Evolutionary conservation across 2,797 vertebrate species (phyloP), one percentile per base, ranked within the genome.

Genomic region (Bradypus variegatus): DNA sequence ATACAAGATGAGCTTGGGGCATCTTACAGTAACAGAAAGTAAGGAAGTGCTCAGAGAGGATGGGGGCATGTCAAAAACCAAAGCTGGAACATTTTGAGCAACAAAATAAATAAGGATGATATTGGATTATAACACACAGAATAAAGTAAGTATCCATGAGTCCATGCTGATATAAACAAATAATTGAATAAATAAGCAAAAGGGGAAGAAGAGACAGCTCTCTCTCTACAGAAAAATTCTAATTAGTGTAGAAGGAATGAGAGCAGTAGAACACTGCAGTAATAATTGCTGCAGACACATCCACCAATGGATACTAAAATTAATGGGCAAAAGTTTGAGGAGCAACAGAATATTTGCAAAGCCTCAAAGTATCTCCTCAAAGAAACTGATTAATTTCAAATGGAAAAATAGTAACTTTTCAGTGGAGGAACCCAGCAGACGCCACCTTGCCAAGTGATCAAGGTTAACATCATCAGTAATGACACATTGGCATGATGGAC

Each of bases 371-470:
- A n/a, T 58, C 72, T 92, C 29, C 50, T 50, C 14, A 50, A 58
- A 87, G 83, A 80, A 76, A 86, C 29, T 27, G 80, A 72, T 53
- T 62, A 50, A 91, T 86, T 80, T 89, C 38, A 84, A 93, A 93
- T 58, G 31, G 73, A 48, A 90, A 86, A 86, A 73, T 0, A 85
- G 50, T 70, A n/a, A 50, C 86, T 85, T 93, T 50, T 50, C 14
- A 45, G 41, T 21, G 41, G 79, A 70, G 62, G 55, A 31, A 53
- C 50, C 14, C 75, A 19, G 21, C 25, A 91, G 65, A 91, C 6
- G 53, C 33, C 69, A 31, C 58, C 58, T 36, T 70, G 38, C 69
- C 72, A 73, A 41, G n/a, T 45, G 77, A 84, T 73, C 60, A 50
- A 83, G 64, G 65, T 33, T 19, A 80, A 53, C 45, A 27, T 50